These are phyloP conservation scores for Ctenosaura bakeri DNA, from an alignment of 2,797 vertebrate species.

Conservation along the genomic window DNA sequence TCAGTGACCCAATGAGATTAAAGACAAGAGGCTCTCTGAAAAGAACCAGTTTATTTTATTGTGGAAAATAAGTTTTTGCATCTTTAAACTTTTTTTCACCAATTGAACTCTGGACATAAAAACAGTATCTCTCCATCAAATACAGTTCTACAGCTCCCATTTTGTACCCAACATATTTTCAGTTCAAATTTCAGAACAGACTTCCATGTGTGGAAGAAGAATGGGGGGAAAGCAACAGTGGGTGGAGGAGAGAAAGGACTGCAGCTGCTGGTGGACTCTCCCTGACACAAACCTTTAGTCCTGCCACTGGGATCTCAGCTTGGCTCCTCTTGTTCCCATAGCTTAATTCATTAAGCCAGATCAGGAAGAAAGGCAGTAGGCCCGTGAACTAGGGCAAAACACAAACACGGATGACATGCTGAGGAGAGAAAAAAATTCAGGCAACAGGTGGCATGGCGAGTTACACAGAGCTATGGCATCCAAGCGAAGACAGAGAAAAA, in stretches of 20 bases:
- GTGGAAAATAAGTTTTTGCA: constrained; percentile 77
- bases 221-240: not conserved
- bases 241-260: too few relatives aligned
- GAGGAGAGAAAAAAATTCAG: not conserved
- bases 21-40: constrained; percentile 53
- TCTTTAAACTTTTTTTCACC: constrained; percentile 59
- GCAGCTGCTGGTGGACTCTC: constrained; percentile 4
- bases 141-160: not conserved
- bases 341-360: not conserved
- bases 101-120: constrained; percentile 63
- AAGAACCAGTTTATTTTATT: constrained; percentile 71
- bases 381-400: not conserved
- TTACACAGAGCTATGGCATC: not conserved
- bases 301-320: not conserved
- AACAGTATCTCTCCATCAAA: constrained; percentile 39
- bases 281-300: not conserved
- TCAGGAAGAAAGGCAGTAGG: not conserved
- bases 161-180: not conserved
- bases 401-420: not conserved
- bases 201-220: not conserved
- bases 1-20: constrained; percentile 4
- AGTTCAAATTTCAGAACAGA: constrained; percentile 3
- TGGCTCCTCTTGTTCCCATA: not conserved
- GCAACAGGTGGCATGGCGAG: not conserved
- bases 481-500: not conserved